These are phyloP conservation scores for Falco cherrug DNA, from an alignment of 2,797 vertebrate genomes.

Conservation along the genomic window DNA sequence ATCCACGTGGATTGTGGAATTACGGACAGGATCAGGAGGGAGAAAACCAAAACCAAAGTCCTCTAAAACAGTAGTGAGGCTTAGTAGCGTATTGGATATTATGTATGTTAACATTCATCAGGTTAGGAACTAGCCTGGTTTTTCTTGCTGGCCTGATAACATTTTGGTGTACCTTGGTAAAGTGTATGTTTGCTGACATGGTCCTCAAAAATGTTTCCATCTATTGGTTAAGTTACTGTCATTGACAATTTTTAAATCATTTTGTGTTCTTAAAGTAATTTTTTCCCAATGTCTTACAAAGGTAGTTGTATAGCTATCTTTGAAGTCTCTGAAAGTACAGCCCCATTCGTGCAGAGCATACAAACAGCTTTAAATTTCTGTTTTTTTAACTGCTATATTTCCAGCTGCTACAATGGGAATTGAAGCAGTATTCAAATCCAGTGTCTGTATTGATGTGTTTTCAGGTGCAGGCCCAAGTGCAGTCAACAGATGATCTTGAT, in stretches of 20 bases:
- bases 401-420: not conserved
- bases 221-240: not conserved
- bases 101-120: not conserved
- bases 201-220: not conserved
- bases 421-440: constrained; percentile 17
- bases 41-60: not conserved
- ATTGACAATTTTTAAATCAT: not conserved
- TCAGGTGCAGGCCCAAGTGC: constrained; percentile 81
- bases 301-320: not conserved
- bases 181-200: not conserved
- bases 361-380: not conserved
- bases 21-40: not conserved
- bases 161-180: not conserved
- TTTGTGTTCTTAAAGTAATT: not conserved
- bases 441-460: constrained; percentile 45
- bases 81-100: not conserved
- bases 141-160: not conserved
- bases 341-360: not conserved
- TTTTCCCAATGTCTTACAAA: not conserved
- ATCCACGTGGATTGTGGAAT: not conserved
- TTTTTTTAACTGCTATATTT: not conserved
- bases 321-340: not conserved
- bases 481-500: constrained; percentile 73
- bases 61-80: not conserved
- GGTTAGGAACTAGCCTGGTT: not conserved